Conservation (phyloP, 2,888 invertebrate species). For the Ormyrus nitidulus region DNA sequence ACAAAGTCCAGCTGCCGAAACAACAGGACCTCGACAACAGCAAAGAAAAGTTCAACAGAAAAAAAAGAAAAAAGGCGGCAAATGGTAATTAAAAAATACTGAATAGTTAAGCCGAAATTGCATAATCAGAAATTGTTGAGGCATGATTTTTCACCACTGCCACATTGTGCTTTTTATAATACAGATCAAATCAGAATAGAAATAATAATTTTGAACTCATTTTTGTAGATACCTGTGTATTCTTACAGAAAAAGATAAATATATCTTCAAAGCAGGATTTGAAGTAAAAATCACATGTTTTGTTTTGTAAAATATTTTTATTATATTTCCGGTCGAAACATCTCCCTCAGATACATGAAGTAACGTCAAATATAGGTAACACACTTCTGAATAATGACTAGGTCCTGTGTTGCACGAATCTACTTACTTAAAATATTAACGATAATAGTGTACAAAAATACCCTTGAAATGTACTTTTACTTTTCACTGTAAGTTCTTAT, state of each 20-base stretch:
- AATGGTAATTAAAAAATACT: conserved; percentile 70
- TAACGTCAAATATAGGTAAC: conserved; percentile 72
- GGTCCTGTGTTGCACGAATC: conserved; percentile 68
- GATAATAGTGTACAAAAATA: conserved; percentile 74
- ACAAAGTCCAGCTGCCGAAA: conserved; percentile 78
- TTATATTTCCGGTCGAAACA: conserved; percentile 48
- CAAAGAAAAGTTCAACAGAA: conserved; percentile 84
- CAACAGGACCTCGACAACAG: conserved; percentile 82
- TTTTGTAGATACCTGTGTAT: conserved; percentile 39
- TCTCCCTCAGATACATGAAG: conserved; percentile 56
- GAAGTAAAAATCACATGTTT: conserved; percentile 51
- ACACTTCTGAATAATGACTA: conserved; percentile 70
- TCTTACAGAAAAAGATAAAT: conserved; percentile 52
- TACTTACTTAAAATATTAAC: conserved; percentile 62
- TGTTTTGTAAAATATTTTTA: conserved; percentile 59
- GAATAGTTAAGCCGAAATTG: neutral
- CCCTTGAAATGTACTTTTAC: conserved; percentile 51
- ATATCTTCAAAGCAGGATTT: conserved; percentile 49
- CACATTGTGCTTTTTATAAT: conserved; percentile 35
- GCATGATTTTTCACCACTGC: conserved; percentile 29
- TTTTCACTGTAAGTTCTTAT: conserved; percentile 19
- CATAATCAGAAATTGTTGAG: conserved; percentile 28
- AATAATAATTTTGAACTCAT: conserved; percentile 29
- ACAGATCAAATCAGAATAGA: neutral
- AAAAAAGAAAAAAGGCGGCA: conserved; percentile 83